Evolutionary conservation across 1,140 invertebrate species (phyloP), one percentile per base, ranked within the genome.

Genomic region (Trichonephila clavipes): DNA sequence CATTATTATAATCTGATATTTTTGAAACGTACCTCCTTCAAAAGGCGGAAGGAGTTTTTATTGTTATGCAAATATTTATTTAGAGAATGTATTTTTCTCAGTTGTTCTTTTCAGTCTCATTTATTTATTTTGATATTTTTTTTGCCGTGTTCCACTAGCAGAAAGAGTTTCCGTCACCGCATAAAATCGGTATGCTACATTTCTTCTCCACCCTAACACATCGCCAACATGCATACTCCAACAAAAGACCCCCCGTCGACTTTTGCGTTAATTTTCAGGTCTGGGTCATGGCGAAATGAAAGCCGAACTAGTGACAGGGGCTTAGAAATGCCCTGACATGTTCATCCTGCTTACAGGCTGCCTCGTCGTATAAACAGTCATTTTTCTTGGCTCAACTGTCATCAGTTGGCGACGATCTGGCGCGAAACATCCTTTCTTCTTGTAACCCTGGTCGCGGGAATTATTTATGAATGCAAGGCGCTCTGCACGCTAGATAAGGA

Each of bases 371-470:
- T 88, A 93, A 93, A 88, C 86, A 93, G 92, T 86, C 85, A 93
- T 93, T 93, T 93, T 88, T 93, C 92, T 88, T 93, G 92, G 92
- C 85, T 64, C 58, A 77, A 69, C 69, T 87, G 92, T 77, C 86
- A 93, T 12, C 4, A 1, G 16, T 93, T 93, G 92, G 92, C 92
- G 92, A 93, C 92, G 51, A 34, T 86, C 85, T 88, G 92, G 92
- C 92, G 86, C 85, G 21, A 18, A 64, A 64, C 81, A 64, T 64
- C 64, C 14, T 61, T 66, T 19, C 34, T 82, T 21, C 16, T 44
- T 58, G 64, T 81, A 77, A 93, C 85, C 92, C 92, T 61, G 51
- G 64, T 0, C 14, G 28, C 51, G 14, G 24, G 40, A 92, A 92
- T 88, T 88, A 93, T 93, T 88, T 88, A 93, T 88, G 86, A 59